Evolutionary conservation across 1,140 invertebrate genomes (phyloP), one percentile per base, ranked within the genome.

Genomic region (Zaprionus ghesquierei): DNA sequence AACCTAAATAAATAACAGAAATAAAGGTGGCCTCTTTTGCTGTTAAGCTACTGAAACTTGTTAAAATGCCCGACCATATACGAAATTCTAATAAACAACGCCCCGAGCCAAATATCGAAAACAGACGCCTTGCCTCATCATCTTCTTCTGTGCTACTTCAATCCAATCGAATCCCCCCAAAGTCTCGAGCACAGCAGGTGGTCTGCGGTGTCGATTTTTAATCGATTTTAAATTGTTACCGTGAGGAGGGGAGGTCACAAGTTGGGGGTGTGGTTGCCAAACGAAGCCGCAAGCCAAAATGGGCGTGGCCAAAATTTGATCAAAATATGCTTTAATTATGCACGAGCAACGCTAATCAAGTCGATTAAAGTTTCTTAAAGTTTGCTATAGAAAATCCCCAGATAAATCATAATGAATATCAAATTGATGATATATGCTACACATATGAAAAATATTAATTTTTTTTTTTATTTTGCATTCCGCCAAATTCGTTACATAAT

Each of bases 41-140:
- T 20, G 59, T 62, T 66, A 25, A 27, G 81, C 81, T 85, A 85
- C 81, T 70, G 81, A 85, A 85, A 81, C 81, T 72, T 81, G 66
- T 85, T 72, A 70, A 85, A 86, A 86, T 71, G 81, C 53, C 53
- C 66, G 78, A n/a, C 63, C 33, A 50, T 49, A 75, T 73, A 81
- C 81, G 78, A 85, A 81, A 86, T 59, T 84, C 76, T 69, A 84
- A 84, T 84, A 79, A 82, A 84, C 60, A 72, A 86, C 77, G 81
- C 81, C 81, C 77, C 77, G 75, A 81, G 63, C 13, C 25, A n/a
- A 62, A 46, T 5, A n/a, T n/a, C 29, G 13, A 35, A 41, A 29
- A 35, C 15, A 56, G 22, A 41, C 41, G 41, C 61, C 51, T 51
- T 68, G 23, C 20, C 10, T 50, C 49, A 51, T 22, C 23, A 38